Conservation (phyloP, 2,113 vertebrate species). For the Jacana jacana region DNA sequence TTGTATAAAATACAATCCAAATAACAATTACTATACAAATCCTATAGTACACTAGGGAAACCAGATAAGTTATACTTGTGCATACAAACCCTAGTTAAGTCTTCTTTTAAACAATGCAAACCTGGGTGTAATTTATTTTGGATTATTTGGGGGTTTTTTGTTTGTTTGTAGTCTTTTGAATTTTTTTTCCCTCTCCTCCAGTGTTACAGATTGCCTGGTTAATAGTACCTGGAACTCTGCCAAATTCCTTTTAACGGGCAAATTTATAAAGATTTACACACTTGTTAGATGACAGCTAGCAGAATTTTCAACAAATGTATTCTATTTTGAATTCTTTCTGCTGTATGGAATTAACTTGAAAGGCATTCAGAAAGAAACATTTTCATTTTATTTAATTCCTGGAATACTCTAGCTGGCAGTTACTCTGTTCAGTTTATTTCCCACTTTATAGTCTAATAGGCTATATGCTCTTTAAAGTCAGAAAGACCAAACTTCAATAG, state of each 20-base stretch:
- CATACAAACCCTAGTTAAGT: not conserved
- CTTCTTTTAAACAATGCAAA: not conserved
- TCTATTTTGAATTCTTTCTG: slow-evolving; percentile 8
- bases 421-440: not conserved
- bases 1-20: too few species aligned
- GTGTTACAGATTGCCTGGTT: not conserved
- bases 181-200: not conserved
- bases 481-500: not conserved
- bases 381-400: not conserved
- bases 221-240: not conserved
- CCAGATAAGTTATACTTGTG: not conserved
- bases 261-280: slow-evolving; percentile 10
- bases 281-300: not conserved
- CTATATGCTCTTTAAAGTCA: not conserved
- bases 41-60: not conserved
- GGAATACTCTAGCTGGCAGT: not conserved
- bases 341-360: not conserved
- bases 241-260: not conserved
- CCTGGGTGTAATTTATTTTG: not conserved
- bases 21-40: too few species aligned
- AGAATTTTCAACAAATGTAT: slow-evolving; percentile 1
- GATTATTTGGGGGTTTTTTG: not conserved
- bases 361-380: not conserved
- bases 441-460: not conserved
- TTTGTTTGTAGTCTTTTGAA: not conserved